These are phyloP conservation scores for Zophobas morio DNA, from an alignment of 1,140 invertebrate genomes.

Conservation along the genomic window DNA sequence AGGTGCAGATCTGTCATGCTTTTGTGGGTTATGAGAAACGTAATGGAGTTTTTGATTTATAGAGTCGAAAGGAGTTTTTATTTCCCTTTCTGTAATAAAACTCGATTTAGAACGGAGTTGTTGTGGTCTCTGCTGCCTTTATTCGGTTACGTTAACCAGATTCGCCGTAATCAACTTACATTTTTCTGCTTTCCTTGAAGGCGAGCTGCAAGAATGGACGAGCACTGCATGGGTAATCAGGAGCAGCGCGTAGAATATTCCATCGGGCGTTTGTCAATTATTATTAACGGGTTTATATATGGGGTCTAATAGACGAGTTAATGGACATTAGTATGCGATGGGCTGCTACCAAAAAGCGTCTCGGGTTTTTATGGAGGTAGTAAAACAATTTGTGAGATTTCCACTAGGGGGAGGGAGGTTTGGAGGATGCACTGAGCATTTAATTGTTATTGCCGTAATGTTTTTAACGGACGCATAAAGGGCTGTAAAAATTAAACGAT, in stretches of 20 bases:
- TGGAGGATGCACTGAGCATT: too few species aligned
- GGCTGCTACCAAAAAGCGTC: conserved; percentile 16
- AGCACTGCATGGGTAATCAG: conserved; percentile 16
- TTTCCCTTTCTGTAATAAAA: conserved; percentile 42
- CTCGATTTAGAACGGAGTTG: conserved; percentile 39
- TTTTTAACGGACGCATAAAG: too few species aligned
- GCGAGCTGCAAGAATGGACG: conserved; percentile 5
- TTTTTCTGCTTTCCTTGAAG: conserved; percentile 13
- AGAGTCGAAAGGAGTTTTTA: conserved; percentile 32
- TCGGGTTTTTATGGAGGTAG: not conserved
- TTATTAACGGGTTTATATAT: conserved; percentile 33
- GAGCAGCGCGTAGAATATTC: conserved; percentile 4
- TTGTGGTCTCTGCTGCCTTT: conserved; percentile 16
- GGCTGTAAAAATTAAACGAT: too few species aligned
- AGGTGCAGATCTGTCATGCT: conserved; percentile 24
- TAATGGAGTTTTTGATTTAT: conserved; percentile 43
- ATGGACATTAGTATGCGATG: conserved; percentile 33
- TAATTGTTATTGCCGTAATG: too few species aligned
- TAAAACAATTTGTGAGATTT: too few species aligned
- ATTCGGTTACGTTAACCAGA: conserved; percentile 31
- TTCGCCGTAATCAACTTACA: conserved; percentile 27
- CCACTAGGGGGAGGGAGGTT: too few species aligned
- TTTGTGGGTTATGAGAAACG: conserved; percentile 24
- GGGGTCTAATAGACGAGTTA: conserved; percentile 22
- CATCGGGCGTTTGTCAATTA: conserved; percentile 16